A percentile compares a stretch with the other conserved stretches of the same genome.
phyloP scores from a whole-genome alignment of 2,113 vertebrate genomes.

The Centropristis striata region DNA sequence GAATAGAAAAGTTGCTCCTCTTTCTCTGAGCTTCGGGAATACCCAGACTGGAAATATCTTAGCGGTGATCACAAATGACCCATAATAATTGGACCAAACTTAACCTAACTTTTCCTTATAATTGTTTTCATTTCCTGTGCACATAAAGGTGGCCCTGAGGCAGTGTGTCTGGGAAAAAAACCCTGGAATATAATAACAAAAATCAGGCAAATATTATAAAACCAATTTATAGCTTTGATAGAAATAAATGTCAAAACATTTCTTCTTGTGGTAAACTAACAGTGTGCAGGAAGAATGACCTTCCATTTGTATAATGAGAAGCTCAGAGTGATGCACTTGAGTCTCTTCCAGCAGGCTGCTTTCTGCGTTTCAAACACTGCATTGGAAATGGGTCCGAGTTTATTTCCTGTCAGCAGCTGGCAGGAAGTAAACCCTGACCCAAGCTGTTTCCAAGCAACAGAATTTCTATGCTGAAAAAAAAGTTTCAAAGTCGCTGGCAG shows the following conservation, averaged over 20 bases:
- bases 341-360: background rate
- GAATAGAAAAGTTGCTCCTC: background rate
- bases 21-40: slow-evolving; percentile 18
- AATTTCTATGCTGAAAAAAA: background rate
- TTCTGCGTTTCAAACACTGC: slow-evolving; percentile 5
- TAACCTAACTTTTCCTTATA: background rate
- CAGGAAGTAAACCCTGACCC: slow-evolving; percentile 2
- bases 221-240: background rate
- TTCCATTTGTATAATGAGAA: slow-evolving; percentile 20
- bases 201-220: background rate
- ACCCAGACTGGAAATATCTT: background rate
- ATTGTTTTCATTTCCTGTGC: background rate
- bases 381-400: background rate
- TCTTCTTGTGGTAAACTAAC: background rate
- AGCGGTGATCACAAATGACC: slow-evolving; percentile 1
- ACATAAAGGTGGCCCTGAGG: background rate
- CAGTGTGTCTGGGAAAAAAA: background rate
- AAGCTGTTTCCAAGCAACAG: slow-evolving; percentile 9
- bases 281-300: background rate
- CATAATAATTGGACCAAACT: background rate
- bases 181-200: background rate
- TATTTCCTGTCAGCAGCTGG: slow-evolving; percentile 9
- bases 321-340: background rate
- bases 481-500: background rate
- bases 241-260: background rate